Base-by-base conservation (phyloP, 2,797 vertebrate genomes). In the Macrochelys suwanniensis region DNA sequence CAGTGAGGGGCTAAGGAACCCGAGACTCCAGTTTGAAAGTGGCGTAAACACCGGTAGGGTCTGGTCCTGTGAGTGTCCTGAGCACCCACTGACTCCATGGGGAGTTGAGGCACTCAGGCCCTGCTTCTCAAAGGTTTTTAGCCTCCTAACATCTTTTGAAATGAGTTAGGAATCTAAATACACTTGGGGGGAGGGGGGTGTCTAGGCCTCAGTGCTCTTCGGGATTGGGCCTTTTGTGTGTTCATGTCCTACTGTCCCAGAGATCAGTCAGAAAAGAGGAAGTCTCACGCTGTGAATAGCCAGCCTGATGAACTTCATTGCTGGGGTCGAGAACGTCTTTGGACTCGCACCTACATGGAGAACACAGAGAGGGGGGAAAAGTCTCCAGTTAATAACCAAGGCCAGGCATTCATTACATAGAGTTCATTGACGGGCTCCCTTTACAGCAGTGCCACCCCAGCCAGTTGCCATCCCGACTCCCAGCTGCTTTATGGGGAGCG, bases 211-310 rank as follows among this genome's bases (percentile, higher is more conserved):
- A 26, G 25, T 26, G 25, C 54, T 56, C 54, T 53, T 53, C 19
- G 12, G 28, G 33, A n/a, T 12, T n/a, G 61, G 33, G 33, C 31
- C 61, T n/a, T 65, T 65, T 8, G 4, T n/a, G 3, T 33, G 33
- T n/a, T 65, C 61, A 33, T 9, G 15, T 16, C 25, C 25, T 65
- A n/a, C 16, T 15, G 8, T 31, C 15, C 61, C 17, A 65, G 61
- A 65, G 33, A 33, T 16, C 31, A 19, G 8, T 65, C 61, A n/a
- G 15, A 65, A 65, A 65, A n/a, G 61, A 19, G 15, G 23, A 65
- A 33, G 61, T 7, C 98, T 98, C 96, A 99, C 98, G 96, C 87
- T 98, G 98, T 81, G 98, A 98, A 91, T 98, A 99, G 84, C 98
- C 98, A 37, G 98, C 97, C 93, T 98, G 98, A 59, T 98, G 98